Evolutionary conservation across 2,113 vertebrate genomes (phyloP).

Genomic region (Polyodon spathula): DNA sequence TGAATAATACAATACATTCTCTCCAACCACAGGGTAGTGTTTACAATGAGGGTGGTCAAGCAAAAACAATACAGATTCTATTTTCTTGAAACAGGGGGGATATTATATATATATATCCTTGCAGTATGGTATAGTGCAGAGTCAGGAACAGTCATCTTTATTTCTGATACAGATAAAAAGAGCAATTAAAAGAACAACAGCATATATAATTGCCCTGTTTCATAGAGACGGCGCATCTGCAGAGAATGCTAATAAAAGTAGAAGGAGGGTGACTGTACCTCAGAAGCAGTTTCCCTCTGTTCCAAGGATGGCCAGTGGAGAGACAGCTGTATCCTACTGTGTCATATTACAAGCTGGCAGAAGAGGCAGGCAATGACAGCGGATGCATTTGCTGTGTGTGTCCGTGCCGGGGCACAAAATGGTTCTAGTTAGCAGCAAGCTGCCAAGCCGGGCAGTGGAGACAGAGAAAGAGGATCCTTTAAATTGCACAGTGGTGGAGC

Average conservation of each 20-base stretch:
- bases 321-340: slow-evolving; percentile 48
- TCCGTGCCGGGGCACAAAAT: slow-evolving; percentile 49
- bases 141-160: not conserved
- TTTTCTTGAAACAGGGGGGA: not conserved
- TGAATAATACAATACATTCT: not conserved
- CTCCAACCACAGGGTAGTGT: not conserved
- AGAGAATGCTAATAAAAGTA: slow-evolving; percentile 28
- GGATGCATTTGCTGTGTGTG: slow-evolving; percentile 14
- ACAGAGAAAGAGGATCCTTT: slow-evolving; percentile 48
- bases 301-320: slow-evolving; percentile 25
- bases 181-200: slow-evolving; percentile 30
- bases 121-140: slow-evolving; percentile 2
- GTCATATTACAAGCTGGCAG: slow-evolving; percentile 40
- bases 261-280: slow-evolving; percentile 44
- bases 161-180: slow-evolving; percentile 11
- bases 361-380: slow-evolving; percentile 32
- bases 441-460: slow-evolving; percentile 49
- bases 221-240: not conserved
- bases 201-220: slow-evolving; percentile 4
- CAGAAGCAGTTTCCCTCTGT: slow-evolving; percentile 18
- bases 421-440: slow-evolving; percentile 59
- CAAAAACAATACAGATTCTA: not conserved
- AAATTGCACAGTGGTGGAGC: slow-evolving; percentile 52
- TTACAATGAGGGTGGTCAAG: not conserved
- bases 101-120: not conserved